Evolutionary conservation across 2,113 vertebrate genomes (phyloP).

Genomic region (Rallus limicola): DNA sequence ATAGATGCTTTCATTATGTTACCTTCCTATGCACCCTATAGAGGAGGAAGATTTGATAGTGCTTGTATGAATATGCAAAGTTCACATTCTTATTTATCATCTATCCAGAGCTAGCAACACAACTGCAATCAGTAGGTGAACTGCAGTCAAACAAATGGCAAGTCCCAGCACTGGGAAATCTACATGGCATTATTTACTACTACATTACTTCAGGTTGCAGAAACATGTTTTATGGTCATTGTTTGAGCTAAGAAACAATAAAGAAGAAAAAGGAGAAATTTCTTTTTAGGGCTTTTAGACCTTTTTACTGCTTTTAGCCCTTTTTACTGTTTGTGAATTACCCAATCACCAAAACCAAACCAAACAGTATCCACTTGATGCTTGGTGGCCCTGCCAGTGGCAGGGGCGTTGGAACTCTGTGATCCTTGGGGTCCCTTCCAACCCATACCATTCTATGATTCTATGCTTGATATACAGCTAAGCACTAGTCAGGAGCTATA

Average conservation of each 20-base stretch:
- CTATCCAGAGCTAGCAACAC: not conserved
- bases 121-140: not conserved
- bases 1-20: not conserved
- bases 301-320: not conserved
- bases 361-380: not conserved
- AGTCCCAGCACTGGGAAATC: not conserved
- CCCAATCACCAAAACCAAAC: not conserved
- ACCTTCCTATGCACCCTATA: not conserved
- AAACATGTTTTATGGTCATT: not conserved
- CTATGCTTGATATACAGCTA: not conserved
- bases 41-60: not conserved
- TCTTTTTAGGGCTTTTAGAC: not conserved
- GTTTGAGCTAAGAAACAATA: not conserved
- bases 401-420: too few species aligned
- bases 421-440: too few species aligned
- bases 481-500: not conserved
- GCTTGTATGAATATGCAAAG: not conserved
- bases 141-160: not conserved
- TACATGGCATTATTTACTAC: not conserved
- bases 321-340: not conserved
- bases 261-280: not conserved
- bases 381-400: too few species aligned
- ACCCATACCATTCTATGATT: too few species aligned
- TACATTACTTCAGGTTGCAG: not conserved
- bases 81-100: not conserved